Percentiles rank a stretch among this genome's conserved stretches.
These are phyloP conservation scores for Prorops nasuta DNA, from an alignment of 1,140 invertebrate species.

Conservation along the genomic window DNA sequence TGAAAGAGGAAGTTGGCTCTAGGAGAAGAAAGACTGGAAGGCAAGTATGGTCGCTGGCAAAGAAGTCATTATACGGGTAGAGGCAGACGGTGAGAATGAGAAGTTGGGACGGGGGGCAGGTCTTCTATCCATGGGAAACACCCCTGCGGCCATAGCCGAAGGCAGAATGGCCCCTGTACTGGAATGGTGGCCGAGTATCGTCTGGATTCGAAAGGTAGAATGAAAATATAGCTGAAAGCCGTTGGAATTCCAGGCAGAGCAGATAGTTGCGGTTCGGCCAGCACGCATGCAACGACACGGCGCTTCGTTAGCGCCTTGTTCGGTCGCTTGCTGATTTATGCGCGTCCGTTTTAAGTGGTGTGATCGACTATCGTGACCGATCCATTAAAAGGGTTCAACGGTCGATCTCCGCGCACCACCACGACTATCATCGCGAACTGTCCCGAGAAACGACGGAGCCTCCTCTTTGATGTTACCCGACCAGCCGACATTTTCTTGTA, in stretches of 20 bases:
- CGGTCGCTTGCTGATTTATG: constrained; percentile 29
- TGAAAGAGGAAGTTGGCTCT: too few species aligned
- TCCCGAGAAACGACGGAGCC: too few species aligned
- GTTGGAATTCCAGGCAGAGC: constrained; percentile 37
- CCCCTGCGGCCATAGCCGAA: constrained; percentile 48
- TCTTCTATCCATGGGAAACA: constrained; percentile 39
- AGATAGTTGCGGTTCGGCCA: constrained; percentile 44
- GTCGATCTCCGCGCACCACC: constrained; percentile 10
- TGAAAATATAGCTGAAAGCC: too few species aligned
- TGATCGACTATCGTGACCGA: constrained; percentile 36
- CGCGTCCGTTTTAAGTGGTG: constrained; percentile 35
- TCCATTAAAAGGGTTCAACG: constrained; percentile 26
- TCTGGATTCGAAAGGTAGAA: not conserved
- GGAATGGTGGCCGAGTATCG: not conserved
- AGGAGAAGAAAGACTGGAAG: too few species aligned
- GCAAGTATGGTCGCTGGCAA: too few species aligned
- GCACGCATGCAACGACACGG: constrained; percentile 39
- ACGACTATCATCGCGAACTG: constrained; percentile 5
- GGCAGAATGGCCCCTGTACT: constrained; percentile 41
- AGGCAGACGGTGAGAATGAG: too few species aligned
- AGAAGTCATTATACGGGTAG: too few species aligned
- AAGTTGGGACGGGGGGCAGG: constrained; percentile 47
- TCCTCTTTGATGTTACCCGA: too few species aligned
- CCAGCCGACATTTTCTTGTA: too few species aligned
- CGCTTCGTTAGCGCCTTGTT: constrained; percentile 36